A percentile compares a stretch with the other conserved stretches of the same genome.
These are phyloP conservation scores for Dusona sp. DNA, from an alignment of 2,888 invertebrate genomes.

Conservation along the genomic window DNA sequence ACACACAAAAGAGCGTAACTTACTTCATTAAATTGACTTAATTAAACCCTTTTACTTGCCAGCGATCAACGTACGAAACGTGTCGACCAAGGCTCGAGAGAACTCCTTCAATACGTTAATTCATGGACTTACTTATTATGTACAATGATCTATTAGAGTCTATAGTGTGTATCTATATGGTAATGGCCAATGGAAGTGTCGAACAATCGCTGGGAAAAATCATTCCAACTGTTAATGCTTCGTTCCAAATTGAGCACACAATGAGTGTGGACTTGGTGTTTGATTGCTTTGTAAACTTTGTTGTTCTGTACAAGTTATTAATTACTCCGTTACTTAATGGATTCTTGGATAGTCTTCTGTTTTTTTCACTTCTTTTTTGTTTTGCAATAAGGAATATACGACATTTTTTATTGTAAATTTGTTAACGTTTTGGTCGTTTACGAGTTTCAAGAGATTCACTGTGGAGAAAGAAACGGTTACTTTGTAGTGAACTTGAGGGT, in stretches of 20 bases:
- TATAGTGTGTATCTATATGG: conserved; percentile 20
- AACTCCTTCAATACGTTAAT: conserved; percentile 34
- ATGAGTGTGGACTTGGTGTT: not conserved
- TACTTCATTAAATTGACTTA: not conserved
- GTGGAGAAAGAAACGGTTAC: not conserved
- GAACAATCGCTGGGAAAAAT: conserved; percentile 14
- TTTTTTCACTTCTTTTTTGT: not conserved
- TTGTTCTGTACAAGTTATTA: not conserved
- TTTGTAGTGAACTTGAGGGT: no score
- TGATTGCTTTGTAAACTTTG: not conserved
- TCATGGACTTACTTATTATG: not conserved
- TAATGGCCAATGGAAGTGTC: conserved; percentile 26
- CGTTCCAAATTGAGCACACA: not conserved
- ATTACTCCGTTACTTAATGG: not conserved
- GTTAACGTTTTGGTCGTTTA: no score
- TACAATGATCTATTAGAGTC: conserved; percentile 26
- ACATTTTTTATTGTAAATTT: not conserved
- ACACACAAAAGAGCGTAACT: conserved; percentile 10
- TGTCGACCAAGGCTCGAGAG: not conserved
- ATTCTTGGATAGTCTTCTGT: not conserved
- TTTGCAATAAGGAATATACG: not conserved
- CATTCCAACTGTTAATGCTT: not conserved
- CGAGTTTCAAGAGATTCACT: not conserved
- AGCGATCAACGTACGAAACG: not conserved
- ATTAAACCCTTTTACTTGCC: conserved; percentile 2